Evolutionary conservation across 2,797 vertebrate genomes (phyloP).

Genomic region (Lerista edwardsae): DNA sequence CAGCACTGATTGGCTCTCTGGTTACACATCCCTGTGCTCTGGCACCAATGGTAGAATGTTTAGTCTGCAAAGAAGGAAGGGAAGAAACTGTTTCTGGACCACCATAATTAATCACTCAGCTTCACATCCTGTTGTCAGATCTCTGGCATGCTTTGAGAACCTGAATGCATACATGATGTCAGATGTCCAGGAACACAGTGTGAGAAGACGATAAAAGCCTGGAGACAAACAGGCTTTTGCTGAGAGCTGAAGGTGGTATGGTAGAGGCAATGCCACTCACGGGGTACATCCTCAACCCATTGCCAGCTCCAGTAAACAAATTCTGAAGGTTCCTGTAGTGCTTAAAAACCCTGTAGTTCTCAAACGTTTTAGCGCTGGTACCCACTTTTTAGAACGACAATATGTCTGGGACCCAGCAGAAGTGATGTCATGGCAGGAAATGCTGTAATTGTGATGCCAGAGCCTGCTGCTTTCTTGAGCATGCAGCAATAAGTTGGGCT

Average conservation of each 20-base stretch:
- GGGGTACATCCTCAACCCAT: neutral
- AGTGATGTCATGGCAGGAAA: no score
- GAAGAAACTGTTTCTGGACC: neutral
- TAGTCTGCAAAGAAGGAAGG: neutral
- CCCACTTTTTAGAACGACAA: no score
- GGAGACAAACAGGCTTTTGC: slow-evolving; percentile 29
- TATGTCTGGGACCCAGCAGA: no score
- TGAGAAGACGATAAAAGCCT: neutral
- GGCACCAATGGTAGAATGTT: neutral
- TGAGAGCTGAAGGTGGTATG: neutral
- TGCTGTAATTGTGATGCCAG: no score
- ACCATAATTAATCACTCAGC: slow-evolving; percentile 17
- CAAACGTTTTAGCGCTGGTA: no score
- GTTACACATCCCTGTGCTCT: neutral
- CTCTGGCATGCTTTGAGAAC: slow-evolving; percentile 7
- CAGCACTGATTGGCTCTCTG: slow-evolving; percentile 16
- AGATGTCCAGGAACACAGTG: neutral
- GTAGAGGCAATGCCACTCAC: neutral
- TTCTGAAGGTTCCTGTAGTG: neutral
- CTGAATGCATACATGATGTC: slow-evolving; percentile 2
- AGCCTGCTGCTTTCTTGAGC: no score
- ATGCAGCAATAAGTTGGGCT: no score
- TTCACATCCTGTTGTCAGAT: slow-evolving; percentile 5
- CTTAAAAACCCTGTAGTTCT: neutral
- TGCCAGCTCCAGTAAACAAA: neutral